Conservation (phyloP, 2,888 invertebrate genomes). For the Amphimallon solstitiale region DNA sequence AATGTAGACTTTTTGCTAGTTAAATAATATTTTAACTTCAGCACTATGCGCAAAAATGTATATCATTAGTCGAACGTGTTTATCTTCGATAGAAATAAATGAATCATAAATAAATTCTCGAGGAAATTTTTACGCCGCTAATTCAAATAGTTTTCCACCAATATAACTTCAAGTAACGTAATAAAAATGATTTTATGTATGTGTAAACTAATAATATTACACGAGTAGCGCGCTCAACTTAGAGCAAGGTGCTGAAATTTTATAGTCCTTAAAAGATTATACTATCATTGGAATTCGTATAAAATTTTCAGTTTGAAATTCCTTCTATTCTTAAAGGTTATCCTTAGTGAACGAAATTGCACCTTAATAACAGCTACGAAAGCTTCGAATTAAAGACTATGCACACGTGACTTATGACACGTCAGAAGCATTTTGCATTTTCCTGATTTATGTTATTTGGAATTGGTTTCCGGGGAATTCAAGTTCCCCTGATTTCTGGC, state of each 20-base stretch:
- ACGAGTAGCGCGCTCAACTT: not conserved
- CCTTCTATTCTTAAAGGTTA: slow-evolving; percentile 20
- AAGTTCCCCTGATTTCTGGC: slow-evolving; percentile 57
- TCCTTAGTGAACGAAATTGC: slow-evolving; percentile 22
- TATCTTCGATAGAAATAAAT: too few species aligned
- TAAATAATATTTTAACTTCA: too few species aligned
- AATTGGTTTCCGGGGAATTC: slow-evolving; percentile 60
- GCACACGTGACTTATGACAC: slow-evolving; percentile 59
- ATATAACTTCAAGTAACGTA: not conserved
- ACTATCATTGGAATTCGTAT: slow-evolving; percentile 36
- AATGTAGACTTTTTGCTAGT: too few species aligned
- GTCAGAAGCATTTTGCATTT: slow-evolving; percentile 60
- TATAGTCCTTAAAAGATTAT: slow-evolving; percentile 35
- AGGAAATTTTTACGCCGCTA: not conserved
- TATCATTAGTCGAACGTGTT: too few species aligned
- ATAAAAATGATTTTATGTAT: slow-evolving; percentile 17
- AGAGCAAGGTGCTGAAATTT: slow-evolving; percentile 26
- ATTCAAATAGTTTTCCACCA: not conserved
- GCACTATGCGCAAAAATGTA: too few species aligned
- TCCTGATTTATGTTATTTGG: slow-evolving; percentile 61
- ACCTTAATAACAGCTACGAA: slow-evolving; percentile 36
- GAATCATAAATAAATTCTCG: too few species aligned
- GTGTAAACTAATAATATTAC: slow-evolving; percentile 24
- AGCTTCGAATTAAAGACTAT: slow-evolving; percentile 49
- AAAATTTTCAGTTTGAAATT: slow-evolving; percentile 30